phyloP scores from a whole-genome alignment of 2,888 invertebrate genomes.

The Zele albiditarsus region DNA sequence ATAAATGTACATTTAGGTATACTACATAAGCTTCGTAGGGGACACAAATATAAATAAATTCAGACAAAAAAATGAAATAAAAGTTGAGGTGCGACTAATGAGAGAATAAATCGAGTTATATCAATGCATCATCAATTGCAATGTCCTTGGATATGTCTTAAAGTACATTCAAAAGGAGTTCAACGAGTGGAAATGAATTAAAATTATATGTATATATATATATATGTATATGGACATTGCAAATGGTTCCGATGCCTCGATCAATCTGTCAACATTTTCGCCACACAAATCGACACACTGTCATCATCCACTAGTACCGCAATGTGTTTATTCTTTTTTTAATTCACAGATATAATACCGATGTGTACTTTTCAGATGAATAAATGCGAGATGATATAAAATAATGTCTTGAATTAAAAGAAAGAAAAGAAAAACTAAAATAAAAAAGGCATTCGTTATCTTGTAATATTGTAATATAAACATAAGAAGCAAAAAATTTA shows the following conservation, averaged over 20 bases:
- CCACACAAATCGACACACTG: slow-evolving; percentile 17
- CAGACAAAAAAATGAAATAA: slow-evolving; percentile 43
- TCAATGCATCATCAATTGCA: slow-evolving; percentile 12
- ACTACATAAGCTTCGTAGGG: slow-evolving; percentile 59
- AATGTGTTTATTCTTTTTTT: slow-evolving; percentile 55
- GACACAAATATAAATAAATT: slow-evolving; percentile 42
- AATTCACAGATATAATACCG: slow-evolving; percentile 54
- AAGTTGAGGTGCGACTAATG: slow-evolving; percentile 25
- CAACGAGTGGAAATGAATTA: background rate
- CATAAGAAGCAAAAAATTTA: slow-evolving; percentile 60
- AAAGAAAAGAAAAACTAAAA: background rate
- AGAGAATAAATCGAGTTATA: background rate
- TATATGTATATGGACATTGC: background rate
- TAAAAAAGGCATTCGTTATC: slow-evolving; percentile 37
- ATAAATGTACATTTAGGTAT: slow-evolving; percentile 53
- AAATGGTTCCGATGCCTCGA: slow-evolving; percentile 6
- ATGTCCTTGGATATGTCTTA: background rate
- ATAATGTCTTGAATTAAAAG: slow-evolving; percentile 3
- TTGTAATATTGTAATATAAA: slow-evolving; percentile 63
- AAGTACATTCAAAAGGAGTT: background rate
- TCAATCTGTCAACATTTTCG: slow-evolving; percentile 31
- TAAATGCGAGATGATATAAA: slow-evolving; percentile 28
- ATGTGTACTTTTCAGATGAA: slow-evolving; percentile 52
- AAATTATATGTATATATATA: background rate
- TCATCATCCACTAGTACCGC: slow-evolving; percentile 54